A percentile compares a stretch with the other conserved stretches of the same genome.
Evolutionary conservation across 2,888 invertebrate species (phyloP).

Genomic region (Myopa testacea): DNA sequence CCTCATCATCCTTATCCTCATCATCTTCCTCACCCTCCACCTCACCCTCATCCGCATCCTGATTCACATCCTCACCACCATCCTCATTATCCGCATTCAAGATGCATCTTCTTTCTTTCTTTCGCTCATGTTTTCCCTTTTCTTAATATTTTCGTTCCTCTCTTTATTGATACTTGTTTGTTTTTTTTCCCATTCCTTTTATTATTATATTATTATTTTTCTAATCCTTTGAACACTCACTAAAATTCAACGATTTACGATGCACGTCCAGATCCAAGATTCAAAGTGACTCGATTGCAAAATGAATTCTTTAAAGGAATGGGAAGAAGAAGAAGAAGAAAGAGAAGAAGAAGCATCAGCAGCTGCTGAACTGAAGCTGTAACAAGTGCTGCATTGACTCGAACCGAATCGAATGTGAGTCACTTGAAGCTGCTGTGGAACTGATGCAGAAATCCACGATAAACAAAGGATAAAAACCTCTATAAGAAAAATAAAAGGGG

Average conservation of each 20-base stretch:
- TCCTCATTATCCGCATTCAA: not conserved
- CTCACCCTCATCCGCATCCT: not conserved
- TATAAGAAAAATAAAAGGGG: not conserved
- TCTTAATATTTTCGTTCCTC: not conserved
- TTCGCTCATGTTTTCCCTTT: not conserved
- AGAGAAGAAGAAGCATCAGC: not conserved
- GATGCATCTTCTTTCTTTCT: too few species aligned
- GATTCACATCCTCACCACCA: not conserved
- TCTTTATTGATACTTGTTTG: too few species aligned
- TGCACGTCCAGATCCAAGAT: not conserved
- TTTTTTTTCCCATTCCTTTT: not conserved
- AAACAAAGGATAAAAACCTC: not conserved
- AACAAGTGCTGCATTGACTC: slow-evolving; percentile 10
- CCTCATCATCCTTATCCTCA: not conserved
- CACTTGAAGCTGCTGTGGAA: not conserved
- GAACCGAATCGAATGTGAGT: not conserved
- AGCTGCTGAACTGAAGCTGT: not conserved
- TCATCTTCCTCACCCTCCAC: not conserved
- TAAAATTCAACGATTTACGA: slow-evolving; percentile 25
- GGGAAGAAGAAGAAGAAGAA: not conserved
- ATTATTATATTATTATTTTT: not conserved
- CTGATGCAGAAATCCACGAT: not conserved
- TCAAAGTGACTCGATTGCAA: not conserved
- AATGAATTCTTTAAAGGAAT: not conserved
- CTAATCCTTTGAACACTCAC: slow-evolving; percentile 12